Base-by-base conservation (phyloP, 2,113 vertebrate species). In the Rhinoderma darwinii region DNA sequence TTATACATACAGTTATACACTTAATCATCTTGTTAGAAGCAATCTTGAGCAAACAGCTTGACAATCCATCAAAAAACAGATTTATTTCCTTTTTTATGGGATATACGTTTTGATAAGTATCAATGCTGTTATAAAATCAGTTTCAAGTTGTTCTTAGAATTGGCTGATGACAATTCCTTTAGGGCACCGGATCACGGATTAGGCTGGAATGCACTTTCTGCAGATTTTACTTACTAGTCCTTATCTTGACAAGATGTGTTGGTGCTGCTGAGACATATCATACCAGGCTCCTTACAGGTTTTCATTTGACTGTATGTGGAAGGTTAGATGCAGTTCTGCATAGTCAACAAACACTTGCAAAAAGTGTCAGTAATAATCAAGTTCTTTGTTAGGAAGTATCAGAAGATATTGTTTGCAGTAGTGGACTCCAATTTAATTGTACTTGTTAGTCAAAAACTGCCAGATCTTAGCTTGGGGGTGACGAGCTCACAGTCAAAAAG, bases 221-320 rank as follows among this genome's bases (percentile, higher is more conserved):
- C 20, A 35, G 47, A 83, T 84, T 39, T 74, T 41, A 61, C 50
- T 84, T 75, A 43, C 30, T 61, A n/a, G 44, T 68, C 35, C 30
- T 75, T 84, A 84, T 84, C 83, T 75, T 75, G 83, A 84, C 83
- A 84, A 84, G 68, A 84, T 84, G 50, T 59, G 70, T 74, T 73
- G 44, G 70, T 75, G 68, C 22, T 18, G 25, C 83, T 43, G 83
- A 84, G 50, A 74, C 27, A 43, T 37, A 51, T 44, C 82, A 74
- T 22, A 20, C 82, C 70, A 75, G n/a, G 18, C 37, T 30, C 18
- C 66, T 84, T 56, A 35, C 17, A 77, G 18, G 27, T 30, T 32
- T 44, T 75, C 41, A 44, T 43, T 27, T 32, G 10, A 47, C 41
- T 76, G 43, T 5, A 77, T 47, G 32, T 77, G 17, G n/a, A 50